phyloP scores from a whole-genome alignment of 2,888 invertebrate genomes.

The Polyommatus iphigenia region DNA sequence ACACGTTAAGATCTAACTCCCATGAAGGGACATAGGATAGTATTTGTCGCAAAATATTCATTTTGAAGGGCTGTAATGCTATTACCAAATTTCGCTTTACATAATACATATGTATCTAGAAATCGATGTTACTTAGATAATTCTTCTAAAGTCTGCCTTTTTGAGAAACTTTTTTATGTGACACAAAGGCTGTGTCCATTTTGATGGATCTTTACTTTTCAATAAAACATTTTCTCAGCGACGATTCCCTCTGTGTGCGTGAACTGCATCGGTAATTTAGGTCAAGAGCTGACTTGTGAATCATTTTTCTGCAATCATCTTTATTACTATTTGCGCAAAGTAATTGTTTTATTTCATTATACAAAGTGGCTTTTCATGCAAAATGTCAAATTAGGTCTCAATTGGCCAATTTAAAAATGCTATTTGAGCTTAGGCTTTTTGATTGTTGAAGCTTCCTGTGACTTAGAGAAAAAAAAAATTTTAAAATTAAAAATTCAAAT shows the following conservation, averaged over 20 bases:
- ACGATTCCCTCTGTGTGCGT: conserved; percentile 41
- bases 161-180: too few species aligned
- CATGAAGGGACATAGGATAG: too few species aligned
- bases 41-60: too few species aligned
- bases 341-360: conserved; percentile 37
- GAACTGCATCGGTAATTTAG: conserved; percentile 44
- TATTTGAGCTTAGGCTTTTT: background rate
- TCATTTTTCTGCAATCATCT: conserved; percentile 56
- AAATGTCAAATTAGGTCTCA: conserved; percentile 23
- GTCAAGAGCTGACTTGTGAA: conserved; percentile 57
- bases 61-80: too few species aligned
- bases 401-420: background rate
- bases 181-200: too few species aligned
- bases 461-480: background rate
- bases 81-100: too few species aligned
- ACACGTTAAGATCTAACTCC: too few species aligned
- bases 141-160: too few species aligned
- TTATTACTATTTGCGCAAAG: conserved; percentile 47
- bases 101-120: too few species aligned
- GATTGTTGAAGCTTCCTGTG: background rate
- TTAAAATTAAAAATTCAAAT: background rate
- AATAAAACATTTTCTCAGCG: background rate
- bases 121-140: too few species aligned
- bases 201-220: background rate
- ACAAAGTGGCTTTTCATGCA: conserved; percentile 33